Evolutionary conservation across 64 coral and sea anemone species (phyloP).

Genomic region (Dendrophyllia cribrosa): DNA sequence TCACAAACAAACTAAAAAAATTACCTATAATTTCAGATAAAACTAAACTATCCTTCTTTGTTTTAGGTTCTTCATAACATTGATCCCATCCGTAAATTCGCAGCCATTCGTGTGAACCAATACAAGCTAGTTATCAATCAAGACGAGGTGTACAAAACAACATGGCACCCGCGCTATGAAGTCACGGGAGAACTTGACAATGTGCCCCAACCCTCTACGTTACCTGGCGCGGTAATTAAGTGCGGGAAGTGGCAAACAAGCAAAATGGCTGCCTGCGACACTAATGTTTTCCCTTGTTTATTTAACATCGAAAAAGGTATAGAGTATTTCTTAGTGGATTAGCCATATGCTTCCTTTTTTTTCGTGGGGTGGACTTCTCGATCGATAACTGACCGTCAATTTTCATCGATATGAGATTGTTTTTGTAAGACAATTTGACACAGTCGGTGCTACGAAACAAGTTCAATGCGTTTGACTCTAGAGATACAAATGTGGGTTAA

Average conservation of each 20-base stretch:
- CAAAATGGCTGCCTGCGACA: constrained; percentile 66
- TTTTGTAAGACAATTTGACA: too few species aligned
- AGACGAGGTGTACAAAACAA: constrained; percentile 77
- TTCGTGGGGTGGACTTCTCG: too few species aligned
- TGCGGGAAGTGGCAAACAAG: constrained; percentile 76
- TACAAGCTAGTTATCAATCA: constrained; percentile 96
- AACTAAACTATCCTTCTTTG: not conserved
- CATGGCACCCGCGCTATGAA: constrained; percentile 82
- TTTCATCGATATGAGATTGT: too few species aligned
- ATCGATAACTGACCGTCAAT: too few species aligned
- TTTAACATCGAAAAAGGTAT: constrained; percentile 85
- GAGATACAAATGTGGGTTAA: too few species aligned
- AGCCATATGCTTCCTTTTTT: not conserved
- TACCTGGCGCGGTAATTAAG: constrained; percentile 77
- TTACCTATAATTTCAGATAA: too few species aligned
- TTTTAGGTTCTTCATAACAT: constrained; percentile 84
- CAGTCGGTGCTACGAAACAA: too few species aligned
- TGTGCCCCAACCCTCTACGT: constrained; percentile 28
- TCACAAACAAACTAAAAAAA: too few species aligned
- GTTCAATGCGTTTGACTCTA: too few species aligned
- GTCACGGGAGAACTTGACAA: constrained; percentile 38
- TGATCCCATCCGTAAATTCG: constrained; percentile 80
- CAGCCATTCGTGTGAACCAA: constrained; percentile 83
- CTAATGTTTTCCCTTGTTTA: constrained; percentile 81
- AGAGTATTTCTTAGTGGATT: not conserved